Evolutionary conservation across 2,113 vertebrate species (phyloP), one percentile per base, ranked within the genome.

Genomic region (Xiphorhynchus elegans): DNA sequence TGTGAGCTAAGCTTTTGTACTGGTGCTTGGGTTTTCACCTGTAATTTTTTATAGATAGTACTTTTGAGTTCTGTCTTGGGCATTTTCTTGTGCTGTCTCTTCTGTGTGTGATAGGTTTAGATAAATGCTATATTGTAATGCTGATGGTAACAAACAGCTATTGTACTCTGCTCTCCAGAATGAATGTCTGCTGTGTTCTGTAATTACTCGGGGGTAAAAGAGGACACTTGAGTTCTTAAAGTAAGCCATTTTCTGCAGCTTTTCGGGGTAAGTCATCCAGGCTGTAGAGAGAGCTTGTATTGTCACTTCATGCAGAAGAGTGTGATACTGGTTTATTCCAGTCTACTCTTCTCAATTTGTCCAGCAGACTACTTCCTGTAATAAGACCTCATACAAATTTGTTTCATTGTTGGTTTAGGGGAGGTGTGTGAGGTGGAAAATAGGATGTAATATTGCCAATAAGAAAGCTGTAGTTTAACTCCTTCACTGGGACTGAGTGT

Each of bases 151-250:
- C 87, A 96, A 90, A 84, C 79, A 92, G 40, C 93, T 95, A 52
- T 91, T 92, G 85, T 96, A 35, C n/a, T 78, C 25, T 50, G 19
- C 60, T 93, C 46, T 40, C 83, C 59, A 80, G 94, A 77, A 79
- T 84, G 92, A 90, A 35, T 91, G 55, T 96, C 62, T 93, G 24
- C 97, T 95, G 74, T 95, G 86, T 93, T 79, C 78, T 56, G 17
- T 96, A 96, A 96, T 93, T 91, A 81, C 78, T 50, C 68, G 20
- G 24, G 74, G 50, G 77, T 93, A 95, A 91, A 93, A 90, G 91
- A 89, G 90, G 87, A 96, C 29, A 77, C 96, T 96, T 52, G 70
- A 94, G 66, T 84, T 87, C 86, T 93, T 92, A 64, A 96, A 95
- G 72, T 85, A 86, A 95, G 78, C 72, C 74, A 44, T 95, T 97